Conservation (phyloP, 2,888 invertebrate species). For the Epiblema foenella region DNA sequence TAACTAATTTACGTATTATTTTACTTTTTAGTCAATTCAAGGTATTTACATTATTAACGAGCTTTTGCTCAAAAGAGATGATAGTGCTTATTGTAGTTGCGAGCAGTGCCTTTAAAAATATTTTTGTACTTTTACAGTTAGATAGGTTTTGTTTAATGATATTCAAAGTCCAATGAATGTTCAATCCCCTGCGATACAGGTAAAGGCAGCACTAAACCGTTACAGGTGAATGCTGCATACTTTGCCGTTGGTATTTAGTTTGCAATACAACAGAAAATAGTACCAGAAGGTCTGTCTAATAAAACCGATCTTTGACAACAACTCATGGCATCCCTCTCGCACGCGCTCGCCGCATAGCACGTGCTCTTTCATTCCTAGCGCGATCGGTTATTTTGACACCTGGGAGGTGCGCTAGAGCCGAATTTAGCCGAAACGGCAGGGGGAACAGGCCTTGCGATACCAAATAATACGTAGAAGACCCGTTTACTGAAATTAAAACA, state of each 20-base stretch:
- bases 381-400: too few species aligned
- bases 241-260: background rate
- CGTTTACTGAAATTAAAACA: too few species aligned
- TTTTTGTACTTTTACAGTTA: background rate
- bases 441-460: too few species aligned
- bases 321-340: too few species aligned
- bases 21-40: background rate
- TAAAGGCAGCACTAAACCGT: background rate
- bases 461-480: background rate
- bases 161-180: background rate
- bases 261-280: background rate
- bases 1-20: background rate
- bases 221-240: background rate
- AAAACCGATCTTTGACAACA: too few species aligned
- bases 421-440: too few species aligned
- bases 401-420: too few species aligned
- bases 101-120: conserved; percentile 12
- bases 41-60: conserved; percentile 2
- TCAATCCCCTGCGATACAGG: background rate
- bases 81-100: background rate
- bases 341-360: too few species aligned
- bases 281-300: too few species aligned
- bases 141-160: background rate
- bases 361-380: too few species aligned
- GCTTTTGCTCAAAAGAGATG: conserved; percentile 1